Conservation (phyloP, 2,797 vertebrate species). For the Acropternis orthonyx region DNA sequence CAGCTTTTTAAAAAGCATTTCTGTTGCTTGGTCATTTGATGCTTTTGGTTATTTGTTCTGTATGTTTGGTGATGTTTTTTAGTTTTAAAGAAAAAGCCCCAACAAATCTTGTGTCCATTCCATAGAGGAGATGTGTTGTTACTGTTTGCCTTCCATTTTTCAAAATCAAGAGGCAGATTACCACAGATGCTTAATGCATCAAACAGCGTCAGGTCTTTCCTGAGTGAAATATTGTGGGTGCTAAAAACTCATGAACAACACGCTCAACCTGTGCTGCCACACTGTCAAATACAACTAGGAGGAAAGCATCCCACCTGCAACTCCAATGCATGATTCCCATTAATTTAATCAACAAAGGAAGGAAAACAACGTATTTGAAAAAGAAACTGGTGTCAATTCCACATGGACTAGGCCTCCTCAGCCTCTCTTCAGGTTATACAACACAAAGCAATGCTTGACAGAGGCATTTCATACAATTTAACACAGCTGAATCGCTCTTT, state of each 20-base stretch:
- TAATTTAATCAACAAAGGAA: not conserved
- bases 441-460: not conserved
- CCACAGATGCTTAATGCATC: slow-evolving; percentile 38
- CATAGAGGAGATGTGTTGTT: not conserved
- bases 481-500: not conserved
- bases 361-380: not conserved
- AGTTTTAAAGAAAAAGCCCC: not conserved
- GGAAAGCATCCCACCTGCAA: not conserved
- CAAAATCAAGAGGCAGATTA: slow-evolving; percentile 37
- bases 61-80: not conserved
- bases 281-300: not conserved
- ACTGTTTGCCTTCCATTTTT: slow-evolving; percentile 14
- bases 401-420: not conserved
- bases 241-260: not conserved
- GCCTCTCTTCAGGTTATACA: not conserved
- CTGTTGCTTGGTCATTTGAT: not conserved
- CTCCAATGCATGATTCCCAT: not conserved
- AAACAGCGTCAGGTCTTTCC: not conserved
- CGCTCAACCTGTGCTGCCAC: not conserved
- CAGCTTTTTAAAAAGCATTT: not conserved
- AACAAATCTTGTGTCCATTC: not conserved
- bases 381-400: not conserved
- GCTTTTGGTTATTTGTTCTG: not conserved
- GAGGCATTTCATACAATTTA: not conserved
- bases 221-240: not conserved